Evolutionary conservation across 23 tunicate genomes (phyloP), one percentile per base, ranked within the genome.

Genomic region (Phallusia fumigata): DNA sequence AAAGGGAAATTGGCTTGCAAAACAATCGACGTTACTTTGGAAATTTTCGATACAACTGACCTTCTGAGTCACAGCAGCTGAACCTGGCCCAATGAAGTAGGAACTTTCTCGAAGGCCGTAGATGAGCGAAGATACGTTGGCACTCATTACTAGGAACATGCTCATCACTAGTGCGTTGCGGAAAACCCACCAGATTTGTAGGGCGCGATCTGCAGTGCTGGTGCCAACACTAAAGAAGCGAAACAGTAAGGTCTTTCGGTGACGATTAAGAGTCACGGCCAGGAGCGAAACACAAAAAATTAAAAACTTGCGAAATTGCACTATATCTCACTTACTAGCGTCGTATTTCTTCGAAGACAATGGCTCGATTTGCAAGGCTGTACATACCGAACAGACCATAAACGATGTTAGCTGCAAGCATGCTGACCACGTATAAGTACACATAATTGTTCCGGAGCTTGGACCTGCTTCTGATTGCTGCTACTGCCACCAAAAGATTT

Each of bases 91-190:
- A 18, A 84, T 51, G 34, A 84, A 84, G 76, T 84, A 84, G 19
- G 88, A 84, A 64, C 88, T 84, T 36, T 84, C 88, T 6, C 88
- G 88, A 35, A 84, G 73, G 18, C 88, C 78, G 13, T 11, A 74
- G 6, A 34, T 74, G 33, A 74, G 78, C 15, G 44, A 33, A 34
- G 78, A 33, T 19, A 74, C 78, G 78, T 34, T 33, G 3, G 40
- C 44, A 30, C 78, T 33, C 78, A 74, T 74, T 5, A 74, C 78
- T 3, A 74, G 78, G 44, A 74, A 34, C 40, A 74, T 33, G 78
- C 33, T 33, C 40, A 74, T 11, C n/a, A 34, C 44, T 24, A 16
- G 1, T 10, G 33, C 28, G 40, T 74, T 74, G 44, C 78, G 78
- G 15, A 74, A 28, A 12, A 30, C 78, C 44, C 44, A 74, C 78